These are phyloP conservation scores for Steatornis caripensis DNA, from an alignment of 2,113 vertebrate species.

Conservation along the genomic window DNA sequence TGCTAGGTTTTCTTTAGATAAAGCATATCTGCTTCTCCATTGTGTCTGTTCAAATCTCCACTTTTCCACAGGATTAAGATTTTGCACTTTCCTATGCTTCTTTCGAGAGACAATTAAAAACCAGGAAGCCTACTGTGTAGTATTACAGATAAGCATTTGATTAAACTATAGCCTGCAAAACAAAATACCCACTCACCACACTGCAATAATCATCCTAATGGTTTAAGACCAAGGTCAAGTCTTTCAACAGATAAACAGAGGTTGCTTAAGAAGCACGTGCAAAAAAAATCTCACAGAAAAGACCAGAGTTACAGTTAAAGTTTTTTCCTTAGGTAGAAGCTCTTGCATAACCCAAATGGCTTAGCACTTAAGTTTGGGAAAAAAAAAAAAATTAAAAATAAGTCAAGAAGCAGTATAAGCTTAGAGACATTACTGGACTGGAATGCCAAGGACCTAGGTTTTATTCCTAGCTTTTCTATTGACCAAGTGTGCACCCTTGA, in stretches of 20 bases:
- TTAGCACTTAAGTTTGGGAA: not conserved
- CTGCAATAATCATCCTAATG: constrained; percentile 46
- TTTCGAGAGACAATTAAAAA: constrained; percentile 32
- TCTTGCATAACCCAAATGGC: not conserved
- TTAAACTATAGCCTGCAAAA: constrained; percentile 55
- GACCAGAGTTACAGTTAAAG: not conserved
- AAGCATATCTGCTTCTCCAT: constrained; percentile 35
- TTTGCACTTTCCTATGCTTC: not conserved
- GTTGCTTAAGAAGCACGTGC: not conserved
- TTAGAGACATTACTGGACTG: not conserved
- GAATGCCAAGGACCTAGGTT: not conserved
- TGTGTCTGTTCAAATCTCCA: constrained; percentile 23
- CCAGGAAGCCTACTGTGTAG: constrained; percentile 35
- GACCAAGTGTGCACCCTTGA: not conserved
- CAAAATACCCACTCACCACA: constrained; percentile 43
- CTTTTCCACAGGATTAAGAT: constrained; percentile 47
- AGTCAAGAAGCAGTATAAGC: not conserved
- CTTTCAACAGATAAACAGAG: not conserved
- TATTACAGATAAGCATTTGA: constrained; percentile 48
- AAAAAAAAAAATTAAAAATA: not conserved
- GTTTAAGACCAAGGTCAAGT: not conserved
- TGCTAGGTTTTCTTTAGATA: constrained; percentile 28
- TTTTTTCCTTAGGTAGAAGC: not conserved
- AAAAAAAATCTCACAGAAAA: not conserved
- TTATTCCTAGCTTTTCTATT: constrained; percentile 28